A percentile compares a stretch with the other conserved stretches of the same genome.
Evolutionary conservation across 2,113 vertebrate species (phyloP).

Genomic region (Oceanites oceanicus): DNA sequence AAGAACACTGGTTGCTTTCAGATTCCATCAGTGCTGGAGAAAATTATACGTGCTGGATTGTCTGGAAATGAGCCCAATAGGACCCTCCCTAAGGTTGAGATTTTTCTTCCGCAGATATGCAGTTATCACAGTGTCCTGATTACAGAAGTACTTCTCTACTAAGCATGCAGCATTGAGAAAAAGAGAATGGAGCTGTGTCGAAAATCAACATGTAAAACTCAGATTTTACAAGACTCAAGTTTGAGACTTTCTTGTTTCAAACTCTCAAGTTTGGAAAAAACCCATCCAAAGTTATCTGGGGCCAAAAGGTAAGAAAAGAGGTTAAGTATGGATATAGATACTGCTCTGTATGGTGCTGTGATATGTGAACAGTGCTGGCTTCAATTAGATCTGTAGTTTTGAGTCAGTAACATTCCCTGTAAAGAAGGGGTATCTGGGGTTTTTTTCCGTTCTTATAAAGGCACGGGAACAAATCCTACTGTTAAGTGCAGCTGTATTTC

Average conservation of each 20-base stretch:
- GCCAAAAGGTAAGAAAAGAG: neutral
- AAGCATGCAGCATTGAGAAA: neutral
- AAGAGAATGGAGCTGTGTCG: neutral
- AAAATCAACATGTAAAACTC: neutral
- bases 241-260: neutral
- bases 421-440: neutral
- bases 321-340: neutral
- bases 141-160: neutral
- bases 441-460: neutral
- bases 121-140: neutral
- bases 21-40: neutral
- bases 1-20: neutral
- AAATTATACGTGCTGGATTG: rapidly evolving
- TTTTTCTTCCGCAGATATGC: neutral
- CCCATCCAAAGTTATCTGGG: neutral
- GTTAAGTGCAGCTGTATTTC: neutral
- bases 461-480: neutral
- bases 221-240: neutral
- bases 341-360: neutral
- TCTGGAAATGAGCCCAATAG: neutral
- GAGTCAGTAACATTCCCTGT: neutral
- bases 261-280: neutral
- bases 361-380: neutral
- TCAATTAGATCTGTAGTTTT: neutral
- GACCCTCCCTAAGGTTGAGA: neutral